These are phyloP conservation scores for Steinernema feltiae DNA, from an alignment of 1,140 invertebrate species.

Conservation along the genomic window DNA sequence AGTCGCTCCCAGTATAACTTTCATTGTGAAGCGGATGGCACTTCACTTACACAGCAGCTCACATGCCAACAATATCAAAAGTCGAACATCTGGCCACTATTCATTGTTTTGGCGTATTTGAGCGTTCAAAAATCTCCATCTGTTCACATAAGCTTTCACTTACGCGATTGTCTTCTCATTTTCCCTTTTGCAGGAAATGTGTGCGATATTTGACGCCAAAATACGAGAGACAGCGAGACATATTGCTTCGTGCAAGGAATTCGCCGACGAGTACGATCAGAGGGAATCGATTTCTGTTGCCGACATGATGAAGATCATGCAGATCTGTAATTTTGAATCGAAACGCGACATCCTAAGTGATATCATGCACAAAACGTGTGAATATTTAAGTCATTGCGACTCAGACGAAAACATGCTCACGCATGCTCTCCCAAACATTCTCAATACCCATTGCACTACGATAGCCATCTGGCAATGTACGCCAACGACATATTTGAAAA, in stretches of 20 bases:
- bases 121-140: no score
- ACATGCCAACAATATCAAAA: no score
- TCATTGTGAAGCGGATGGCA: no score
- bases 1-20: no score
- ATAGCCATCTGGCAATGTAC: background rate
- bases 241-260: background rate
- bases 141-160: no score
- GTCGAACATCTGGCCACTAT: no score
- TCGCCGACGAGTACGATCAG: slow-evolving; percentile 5
- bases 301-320: background rate
- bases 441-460: no score
- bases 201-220: background rate
- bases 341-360: background rate
- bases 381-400: background rate
- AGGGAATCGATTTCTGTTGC: background rate
- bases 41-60: no score
- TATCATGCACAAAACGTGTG: background rate
- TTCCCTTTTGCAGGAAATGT: background rate
- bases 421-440: background rate
- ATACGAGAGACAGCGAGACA: background rate
- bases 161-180: background rate
- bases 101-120: no score
- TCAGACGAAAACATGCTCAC: background rate
- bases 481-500: background rate
- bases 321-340: background rate